Evolutionary conservation across 2,113 vertebrate genomes (phyloP).

Genomic region (Otis tarda): DNA sequence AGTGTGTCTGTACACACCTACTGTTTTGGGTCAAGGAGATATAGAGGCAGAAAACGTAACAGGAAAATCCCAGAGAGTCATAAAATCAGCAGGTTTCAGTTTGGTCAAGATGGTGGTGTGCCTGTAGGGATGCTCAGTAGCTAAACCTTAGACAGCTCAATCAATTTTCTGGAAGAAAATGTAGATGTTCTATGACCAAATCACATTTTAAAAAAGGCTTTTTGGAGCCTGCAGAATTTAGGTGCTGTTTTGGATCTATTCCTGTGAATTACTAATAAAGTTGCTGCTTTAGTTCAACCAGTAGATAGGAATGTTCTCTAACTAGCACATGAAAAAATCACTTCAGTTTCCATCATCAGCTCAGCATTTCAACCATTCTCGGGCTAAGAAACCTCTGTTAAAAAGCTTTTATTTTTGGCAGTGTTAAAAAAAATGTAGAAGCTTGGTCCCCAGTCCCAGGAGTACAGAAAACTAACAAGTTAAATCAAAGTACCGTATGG

Average conservation of each 20-base stretch:
- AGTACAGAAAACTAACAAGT: background rate
- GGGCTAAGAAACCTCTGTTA: background rate
- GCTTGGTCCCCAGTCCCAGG: background rate
- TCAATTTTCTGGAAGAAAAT: background rate
- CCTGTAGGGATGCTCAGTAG: background rate
- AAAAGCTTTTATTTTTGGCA: background rate
- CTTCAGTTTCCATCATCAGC: background rate
- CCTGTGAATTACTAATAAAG: background rate
- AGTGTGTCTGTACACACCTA: background rate
- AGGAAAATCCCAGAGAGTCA: background rate
- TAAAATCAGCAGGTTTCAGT: background rate
- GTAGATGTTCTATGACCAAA: background rate
- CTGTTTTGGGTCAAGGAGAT: background rate
- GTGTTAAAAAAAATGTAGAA: background rate
- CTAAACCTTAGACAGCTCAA: background rate
- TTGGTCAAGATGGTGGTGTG: background rate
- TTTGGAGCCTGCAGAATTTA: background rate
- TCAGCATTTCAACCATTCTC: background rate
- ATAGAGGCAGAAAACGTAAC: background rate
- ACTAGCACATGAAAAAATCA: background rate
- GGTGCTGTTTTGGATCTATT: background rate
- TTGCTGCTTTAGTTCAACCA: background rate
- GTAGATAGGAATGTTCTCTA: background rate
- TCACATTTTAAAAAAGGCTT: background rate
- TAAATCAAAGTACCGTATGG: conserved; percentile 86